These are phyloP conservation scores for Pseudochromis fuscus DNA, from an alignment of 2,797 vertebrate species.

Conservation along the genomic window DNA sequence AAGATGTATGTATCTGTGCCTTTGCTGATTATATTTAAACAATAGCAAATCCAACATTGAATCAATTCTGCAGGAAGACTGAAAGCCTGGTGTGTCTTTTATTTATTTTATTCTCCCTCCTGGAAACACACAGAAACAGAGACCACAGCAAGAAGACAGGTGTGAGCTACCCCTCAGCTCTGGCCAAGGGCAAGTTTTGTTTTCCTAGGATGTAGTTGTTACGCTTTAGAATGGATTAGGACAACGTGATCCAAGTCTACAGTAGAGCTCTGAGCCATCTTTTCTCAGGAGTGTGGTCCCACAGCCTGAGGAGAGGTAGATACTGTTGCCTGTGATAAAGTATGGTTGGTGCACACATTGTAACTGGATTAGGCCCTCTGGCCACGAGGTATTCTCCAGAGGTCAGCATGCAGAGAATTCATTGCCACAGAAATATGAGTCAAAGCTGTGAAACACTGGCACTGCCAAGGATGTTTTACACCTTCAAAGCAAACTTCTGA, in stretches of 20 bases:
- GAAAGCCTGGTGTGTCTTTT: slow-evolving; percentile 26
- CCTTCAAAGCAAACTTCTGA: slow-evolving; percentile 54
- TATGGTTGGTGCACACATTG: slow-evolving; percentile 65
- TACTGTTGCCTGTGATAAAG: slow-evolving; percentile 75
- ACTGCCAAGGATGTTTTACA: slow-evolving; percentile 47
- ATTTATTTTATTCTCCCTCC: slow-evolving; percentile 46
- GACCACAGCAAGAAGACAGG: slow-evolving; percentile 63
- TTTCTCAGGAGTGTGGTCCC: slow-evolving; percentile 77
- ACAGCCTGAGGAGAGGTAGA: slow-evolving; percentile 77
- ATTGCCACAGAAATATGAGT: slow-evolving; percentile 54
- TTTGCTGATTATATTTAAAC: neutral
- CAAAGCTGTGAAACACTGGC: slow-evolving; percentile 40
- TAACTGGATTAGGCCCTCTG: slow-evolving; percentile 78
- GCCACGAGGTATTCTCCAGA: slow-evolving; percentile 69
- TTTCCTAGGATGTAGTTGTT: slow-evolving; percentile 72
- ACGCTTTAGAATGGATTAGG: slow-evolving; percentile 78
- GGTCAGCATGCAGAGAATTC: slow-evolving; percentile 62
- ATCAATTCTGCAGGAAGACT: slow-evolving; percentile 21
- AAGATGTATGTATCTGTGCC: too few relatives aligned
- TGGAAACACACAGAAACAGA: slow-evolving; percentile 52
- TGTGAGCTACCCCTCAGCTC: slow-evolving; percentile 66
- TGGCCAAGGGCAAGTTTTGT: slow-evolving; percentile 78
- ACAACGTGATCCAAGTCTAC: slow-evolving; percentile 72
- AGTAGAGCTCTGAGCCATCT: slow-evolving; percentile 66
- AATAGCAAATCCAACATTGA: neutral